phyloP scores from a whole-genome alignment of 2,888 invertebrate genomes.

The Metacarcinus magister region DNA sequence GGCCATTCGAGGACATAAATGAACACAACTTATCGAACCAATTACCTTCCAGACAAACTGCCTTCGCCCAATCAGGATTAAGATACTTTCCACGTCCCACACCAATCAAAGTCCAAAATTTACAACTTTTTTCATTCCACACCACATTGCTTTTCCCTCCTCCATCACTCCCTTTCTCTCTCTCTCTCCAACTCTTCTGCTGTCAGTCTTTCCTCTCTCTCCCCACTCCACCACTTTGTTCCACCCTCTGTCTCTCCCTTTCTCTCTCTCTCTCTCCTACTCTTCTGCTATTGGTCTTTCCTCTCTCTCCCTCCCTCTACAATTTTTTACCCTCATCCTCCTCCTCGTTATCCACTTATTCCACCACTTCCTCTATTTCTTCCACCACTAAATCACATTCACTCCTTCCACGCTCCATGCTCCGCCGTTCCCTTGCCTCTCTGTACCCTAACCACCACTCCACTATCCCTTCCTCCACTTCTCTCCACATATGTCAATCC shows the following conservation, averaged over 20 bases:
- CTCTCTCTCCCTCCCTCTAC: too few relatives aligned
- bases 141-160: neutral
- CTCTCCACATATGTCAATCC: neutral
- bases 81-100: neutral
- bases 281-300: too few relatives aligned
- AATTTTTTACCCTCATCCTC: too few relatives aligned
- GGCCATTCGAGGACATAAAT: neutral
- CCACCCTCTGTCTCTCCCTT: neutral
- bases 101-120: neutral
- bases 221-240: neutral
- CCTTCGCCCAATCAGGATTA: neutral
- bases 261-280: constrained; percentile 27
- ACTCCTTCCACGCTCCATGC: neutral
- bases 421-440: neutral
- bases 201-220: too few relatives aligned
- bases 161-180: neutral
- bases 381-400: neutral
- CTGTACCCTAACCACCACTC: neutral
- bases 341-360: too few relatives aligned
- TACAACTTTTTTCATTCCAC: neutral
- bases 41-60: neutral
- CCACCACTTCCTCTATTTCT: neutral
- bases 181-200: constrained; percentile 13
- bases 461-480: neutral
- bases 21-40: neutral